Conservation (phyloP, 2,888 invertebrate genomes). For the Amphimallon solstitiale region DNA sequence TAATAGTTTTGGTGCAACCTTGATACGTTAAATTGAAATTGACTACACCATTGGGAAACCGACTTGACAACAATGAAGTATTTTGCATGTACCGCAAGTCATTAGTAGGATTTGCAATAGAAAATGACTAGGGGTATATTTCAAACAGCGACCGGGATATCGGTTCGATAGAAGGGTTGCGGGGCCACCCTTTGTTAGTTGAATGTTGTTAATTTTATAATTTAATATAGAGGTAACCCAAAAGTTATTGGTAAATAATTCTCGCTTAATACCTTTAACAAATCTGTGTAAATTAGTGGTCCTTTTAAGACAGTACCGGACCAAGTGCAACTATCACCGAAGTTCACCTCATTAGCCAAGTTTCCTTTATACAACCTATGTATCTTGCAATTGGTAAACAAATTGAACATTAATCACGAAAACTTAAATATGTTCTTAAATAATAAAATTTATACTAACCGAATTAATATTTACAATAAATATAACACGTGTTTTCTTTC, state of each 20-base stretch:
- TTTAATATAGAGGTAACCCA: constrained; percentile 37
- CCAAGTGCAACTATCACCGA: no score
- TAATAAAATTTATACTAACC: no score
- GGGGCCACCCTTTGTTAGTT: constrained; percentile 3
- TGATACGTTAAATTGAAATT: background rate
- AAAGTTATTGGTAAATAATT: constrained; percentile 42
- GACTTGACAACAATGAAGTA: background rate
- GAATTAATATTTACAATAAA: no score
- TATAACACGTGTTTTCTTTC: no score
- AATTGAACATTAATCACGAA: no score
- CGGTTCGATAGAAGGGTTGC: background rate
- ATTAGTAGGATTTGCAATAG: constrained; percentile 8
- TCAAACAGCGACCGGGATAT: background rate
- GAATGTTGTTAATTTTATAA: constrained; percentile 31
- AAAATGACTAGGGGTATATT: background rate
- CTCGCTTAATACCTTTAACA: constrained; percentile 38
- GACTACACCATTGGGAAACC: constrained; percentile 20
- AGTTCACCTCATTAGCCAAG: background rate
- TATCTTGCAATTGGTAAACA: no score
- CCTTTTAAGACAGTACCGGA: background rate
- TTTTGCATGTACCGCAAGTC: constrained; percentile 20
- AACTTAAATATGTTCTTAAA: no score
- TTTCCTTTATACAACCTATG: no score
- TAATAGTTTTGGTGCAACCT: background rate
- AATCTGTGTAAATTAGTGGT: constrained; percentile 38